phyloP scores from a whole-genome alignment of 2,797 vertebrate species.

The Sebastiscus tertius region DNA sequence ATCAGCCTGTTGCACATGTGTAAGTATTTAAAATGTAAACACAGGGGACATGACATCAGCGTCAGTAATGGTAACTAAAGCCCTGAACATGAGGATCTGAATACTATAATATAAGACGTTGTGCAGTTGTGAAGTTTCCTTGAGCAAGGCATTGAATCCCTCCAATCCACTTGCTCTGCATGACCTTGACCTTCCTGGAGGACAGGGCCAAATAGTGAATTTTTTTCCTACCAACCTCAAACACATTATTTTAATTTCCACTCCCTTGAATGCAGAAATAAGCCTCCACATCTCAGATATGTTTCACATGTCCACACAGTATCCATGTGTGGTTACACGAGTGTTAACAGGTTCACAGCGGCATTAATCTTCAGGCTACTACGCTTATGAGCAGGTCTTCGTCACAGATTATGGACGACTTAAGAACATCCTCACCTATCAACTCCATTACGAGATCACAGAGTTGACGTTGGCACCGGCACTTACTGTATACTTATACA shows the following conservation, averaged over 20 bases:
- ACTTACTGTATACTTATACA: constrained; percentile 2
- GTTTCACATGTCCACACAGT: not conserved
- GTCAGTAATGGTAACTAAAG: not conserved
- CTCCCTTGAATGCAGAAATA: not conserved
- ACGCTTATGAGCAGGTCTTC: constrained; percentile 1
- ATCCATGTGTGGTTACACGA: not conserved
- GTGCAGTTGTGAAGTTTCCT: not conserved
- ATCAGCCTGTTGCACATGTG: not conserved
- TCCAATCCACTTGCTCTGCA: not conserved
- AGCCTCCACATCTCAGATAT: not conserved
- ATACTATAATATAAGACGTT: rapidly evolving
- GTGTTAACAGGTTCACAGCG: not conserved
- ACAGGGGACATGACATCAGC: not conserved
- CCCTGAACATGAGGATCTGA: not conserved
- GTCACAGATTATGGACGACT: not conserved
- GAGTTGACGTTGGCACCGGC: constrained; percentile 19
- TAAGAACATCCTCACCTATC: not conserved
- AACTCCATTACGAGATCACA: constrained; percentile 16
- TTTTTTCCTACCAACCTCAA: not conserved
- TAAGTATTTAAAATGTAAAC: not conserved
- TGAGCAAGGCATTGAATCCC: not conserved
- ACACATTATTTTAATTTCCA: not conserved
- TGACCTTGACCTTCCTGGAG: not conserved
- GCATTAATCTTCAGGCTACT: not conserved
- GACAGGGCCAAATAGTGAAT: not conserved